Conservation (phyloP, 2,113 vertebrate species). For the Hypomesus transpacificus region DNA sequence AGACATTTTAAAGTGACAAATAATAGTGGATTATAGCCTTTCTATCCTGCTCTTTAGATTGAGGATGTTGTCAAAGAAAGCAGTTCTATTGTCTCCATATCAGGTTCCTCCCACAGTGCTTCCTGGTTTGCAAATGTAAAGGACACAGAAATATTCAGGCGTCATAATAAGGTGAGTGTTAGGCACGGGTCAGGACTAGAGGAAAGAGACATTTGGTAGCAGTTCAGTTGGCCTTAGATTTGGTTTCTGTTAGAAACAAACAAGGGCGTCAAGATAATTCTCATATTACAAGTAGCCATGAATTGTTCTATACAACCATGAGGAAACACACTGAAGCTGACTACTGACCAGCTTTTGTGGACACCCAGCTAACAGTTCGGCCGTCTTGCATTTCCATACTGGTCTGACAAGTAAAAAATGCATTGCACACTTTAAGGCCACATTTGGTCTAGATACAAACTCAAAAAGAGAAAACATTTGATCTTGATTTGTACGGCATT, state of each 20-base stretch:
- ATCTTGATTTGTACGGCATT: neutral
- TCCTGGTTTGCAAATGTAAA: constrained; percentile 18
- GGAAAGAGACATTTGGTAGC: neutral
- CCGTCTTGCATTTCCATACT: neutral
- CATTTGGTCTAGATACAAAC: constrained; percentile 1
- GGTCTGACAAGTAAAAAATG: neutral
- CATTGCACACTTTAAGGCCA: constrained; percentile 17
- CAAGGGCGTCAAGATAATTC: neutral
- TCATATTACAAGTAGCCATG: neutral
- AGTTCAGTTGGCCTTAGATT: constrained; percentile 3
- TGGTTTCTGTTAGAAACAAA: neutral
- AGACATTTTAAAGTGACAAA: constrained; percentile 8
- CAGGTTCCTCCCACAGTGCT: neutral
- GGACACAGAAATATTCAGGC: constrained; percentile 14
- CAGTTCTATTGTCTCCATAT: neutral
- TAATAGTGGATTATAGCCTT: neutral
- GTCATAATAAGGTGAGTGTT: neutral
- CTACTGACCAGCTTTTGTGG: neutral
- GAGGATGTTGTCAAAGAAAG: neutral
- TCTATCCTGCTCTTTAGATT: neutral
- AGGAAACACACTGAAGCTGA: neutral
- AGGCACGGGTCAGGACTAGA: no score
- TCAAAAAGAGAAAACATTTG: neutral
- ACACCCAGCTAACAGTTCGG: neutral
- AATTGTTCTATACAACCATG: neutral